Evolutionary conservation across 2,113 vertebrate genomes (phyloP).

Genomic region (Lota lota): DNA sequence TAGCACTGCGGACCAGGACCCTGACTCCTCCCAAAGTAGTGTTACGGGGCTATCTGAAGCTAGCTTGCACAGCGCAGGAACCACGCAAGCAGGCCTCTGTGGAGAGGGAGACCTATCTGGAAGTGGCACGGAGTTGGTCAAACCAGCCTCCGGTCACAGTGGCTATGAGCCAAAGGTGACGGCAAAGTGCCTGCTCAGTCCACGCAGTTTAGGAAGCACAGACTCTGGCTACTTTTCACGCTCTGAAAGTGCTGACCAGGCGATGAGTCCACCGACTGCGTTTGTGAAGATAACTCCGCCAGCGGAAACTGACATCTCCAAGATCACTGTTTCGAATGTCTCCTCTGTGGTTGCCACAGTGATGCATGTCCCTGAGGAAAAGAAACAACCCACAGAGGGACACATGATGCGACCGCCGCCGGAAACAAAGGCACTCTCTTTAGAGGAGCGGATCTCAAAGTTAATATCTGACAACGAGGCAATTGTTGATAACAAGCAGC

Average conservation of each 20-base stretch:
- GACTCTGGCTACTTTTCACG: conserved; percentile 98
- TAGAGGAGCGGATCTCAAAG: conserved; percentile 95
- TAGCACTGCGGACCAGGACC: conserved; percentile 79
- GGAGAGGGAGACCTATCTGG: conserved; percentile 47
- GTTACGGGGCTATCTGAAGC: conserved; percentile 71
- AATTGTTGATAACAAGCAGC: conserved; percentile 94
- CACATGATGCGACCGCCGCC: conserved; percentile 86
- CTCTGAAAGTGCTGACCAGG: conserved; percentile 95
- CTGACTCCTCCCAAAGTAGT: conserved; percentile 78
- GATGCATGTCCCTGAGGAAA: conserved; percentile 77
- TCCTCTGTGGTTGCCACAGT: conserved; percentile 71
- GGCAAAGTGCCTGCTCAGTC: conserved; percentile 88
- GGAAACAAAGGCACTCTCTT: conserved; percentile 88
- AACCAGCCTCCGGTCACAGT: conserved; percentile 65
- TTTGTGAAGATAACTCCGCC: conserved; percentile 82
- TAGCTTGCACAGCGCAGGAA: conserved; percentile 65
- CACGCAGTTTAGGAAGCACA: conserved; percentile 93
- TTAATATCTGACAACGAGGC: conserved; percentile 98
- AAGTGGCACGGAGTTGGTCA: conserved; percentile 56
- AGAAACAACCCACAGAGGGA: conserved; percentile 64
- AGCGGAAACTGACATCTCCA: conserved; percentile 79
- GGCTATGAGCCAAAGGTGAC: conserved; percentile 76
- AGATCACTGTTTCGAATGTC: conserved; percentile 59
- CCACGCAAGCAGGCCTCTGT: conserved; percentile 55
- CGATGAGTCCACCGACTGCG: conserved; percentile 88